These are phyloP conservation scores for Austrolebias charrua DNA, from an alignment of 2,797 vertebrate genomes.

Conservation along the genomic window DNA sequence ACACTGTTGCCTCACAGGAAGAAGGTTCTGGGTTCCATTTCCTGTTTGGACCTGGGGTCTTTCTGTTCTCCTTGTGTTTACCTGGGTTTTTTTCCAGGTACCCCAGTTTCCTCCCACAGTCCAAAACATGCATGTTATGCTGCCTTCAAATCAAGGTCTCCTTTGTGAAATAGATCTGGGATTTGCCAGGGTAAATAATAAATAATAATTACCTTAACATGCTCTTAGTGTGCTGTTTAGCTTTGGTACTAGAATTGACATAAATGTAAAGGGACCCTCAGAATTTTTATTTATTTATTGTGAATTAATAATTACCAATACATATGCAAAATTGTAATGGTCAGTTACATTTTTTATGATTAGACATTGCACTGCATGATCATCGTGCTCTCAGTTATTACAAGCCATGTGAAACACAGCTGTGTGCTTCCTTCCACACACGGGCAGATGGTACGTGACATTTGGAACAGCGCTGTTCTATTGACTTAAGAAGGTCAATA, in stretches of 20 bases:
- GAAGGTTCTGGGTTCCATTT: no score
- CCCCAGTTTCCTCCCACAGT: no score
- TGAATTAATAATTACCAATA: background rate
- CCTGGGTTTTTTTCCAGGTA: no score
- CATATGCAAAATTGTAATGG: background rate
- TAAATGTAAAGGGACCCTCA: background rate
- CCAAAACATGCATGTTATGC: no score
- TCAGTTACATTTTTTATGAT: conserved; percentile 16
- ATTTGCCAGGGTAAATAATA: no score
- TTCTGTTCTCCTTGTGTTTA: no score
- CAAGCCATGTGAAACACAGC: background rate
- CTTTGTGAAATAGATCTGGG: no score
- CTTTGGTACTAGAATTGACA: background rate
- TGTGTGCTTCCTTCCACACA: background rate
- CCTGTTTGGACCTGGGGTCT: no score
- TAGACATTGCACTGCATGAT: background rate
- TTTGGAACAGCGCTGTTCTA: background rate
- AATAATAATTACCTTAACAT: no score
- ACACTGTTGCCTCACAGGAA: no score
- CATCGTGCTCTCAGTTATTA: background rate
- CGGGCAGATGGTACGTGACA: conserved; percentile 10
- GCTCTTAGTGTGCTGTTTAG: background rate
- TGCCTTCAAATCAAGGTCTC: no score
- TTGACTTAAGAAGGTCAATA: conserved; percentile 6
- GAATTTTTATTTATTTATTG: no score